Conservation (phyloP, 1,140 invertebrate genomes). For the Hypothenemus hampei region DNA sequence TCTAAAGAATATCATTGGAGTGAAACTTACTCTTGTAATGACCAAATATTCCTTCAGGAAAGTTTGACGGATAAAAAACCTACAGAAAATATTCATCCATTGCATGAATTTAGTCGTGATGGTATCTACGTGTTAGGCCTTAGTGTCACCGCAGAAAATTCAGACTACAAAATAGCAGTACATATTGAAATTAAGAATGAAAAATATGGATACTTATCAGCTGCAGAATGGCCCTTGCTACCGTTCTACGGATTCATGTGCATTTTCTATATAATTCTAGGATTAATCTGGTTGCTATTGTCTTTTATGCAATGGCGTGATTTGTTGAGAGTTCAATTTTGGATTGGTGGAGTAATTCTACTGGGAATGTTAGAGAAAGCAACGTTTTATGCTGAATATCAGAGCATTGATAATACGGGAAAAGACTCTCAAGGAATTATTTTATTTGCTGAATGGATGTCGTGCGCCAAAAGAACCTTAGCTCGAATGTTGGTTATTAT, state of each 20-base stretch:
- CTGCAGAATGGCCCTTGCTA: conserved; percentile 67
- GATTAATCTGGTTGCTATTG: conserved; percentile 78
- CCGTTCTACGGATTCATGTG: conserved; percentile 90
- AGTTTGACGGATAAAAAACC: conserved; percentile 23
- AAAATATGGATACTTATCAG: conserved; percentile 70
- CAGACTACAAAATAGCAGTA: conserved; percentile 50
- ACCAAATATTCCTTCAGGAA: conserved; percentile 38
- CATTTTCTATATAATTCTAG: conserved; percentile 75
- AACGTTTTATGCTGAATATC: conserved; percentile 86
- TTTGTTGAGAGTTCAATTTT: conserved; percentile 89
- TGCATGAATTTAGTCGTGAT: conserved; percentile 49
- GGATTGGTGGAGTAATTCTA: conserved; percentile 87
- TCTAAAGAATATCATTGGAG: conserved; percentile 23
- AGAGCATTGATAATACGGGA: conserved; percentile 72
- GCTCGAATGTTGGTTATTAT: conserved; percentile 91
- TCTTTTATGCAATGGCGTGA: conserved; percentile 85
- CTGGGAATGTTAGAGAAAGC: conserved; percentile 82
- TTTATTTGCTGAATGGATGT: conserved; percentile 81
- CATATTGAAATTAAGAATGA: conserved; percentile 60
- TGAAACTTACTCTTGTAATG: conserved; percentile 34
- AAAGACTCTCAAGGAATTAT: conserved; percentile 62
- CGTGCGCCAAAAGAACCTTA: conserved; percentile 81
- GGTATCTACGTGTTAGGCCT: conserved; percentile 54
- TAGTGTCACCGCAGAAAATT: conserved; percentile 28
- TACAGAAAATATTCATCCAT: conserved; percentile 34